phyloP scores from a whole-genome alignment of 1,140 invertebrate genomes.

The Mylabris phalerata region DNA sequence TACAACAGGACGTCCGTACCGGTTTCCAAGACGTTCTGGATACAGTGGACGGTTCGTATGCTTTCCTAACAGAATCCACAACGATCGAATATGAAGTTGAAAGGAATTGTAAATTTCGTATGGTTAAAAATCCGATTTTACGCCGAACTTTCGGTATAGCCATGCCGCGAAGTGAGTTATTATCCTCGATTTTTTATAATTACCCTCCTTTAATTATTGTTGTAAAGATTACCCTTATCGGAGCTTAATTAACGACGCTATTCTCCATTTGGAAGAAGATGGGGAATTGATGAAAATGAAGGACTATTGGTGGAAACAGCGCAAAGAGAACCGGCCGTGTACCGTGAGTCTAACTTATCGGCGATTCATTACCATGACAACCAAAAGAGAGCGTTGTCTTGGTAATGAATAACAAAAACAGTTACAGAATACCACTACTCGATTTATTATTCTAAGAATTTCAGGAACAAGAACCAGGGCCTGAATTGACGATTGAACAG shows the following conservation, averaged over 20 bases:
- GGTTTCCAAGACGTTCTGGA: constrained; percentile 75
- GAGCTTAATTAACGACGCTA: constrained; percentile 61
- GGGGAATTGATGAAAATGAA: constrained; percentile 69
- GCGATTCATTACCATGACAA: too few species aligned
- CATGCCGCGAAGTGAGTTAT: constrained; percentile 55
- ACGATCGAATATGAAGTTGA: constrained; percentile 70
- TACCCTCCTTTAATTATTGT: background rate
- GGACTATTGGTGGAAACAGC: constrained; percentile 76
- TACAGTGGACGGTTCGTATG: constrained; percentile 57
- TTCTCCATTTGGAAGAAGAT: constrained; percentile 73
- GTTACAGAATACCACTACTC: too few species aligned
- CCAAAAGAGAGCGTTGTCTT: too few species aligned
- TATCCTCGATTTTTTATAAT: constrained; percentile 24
- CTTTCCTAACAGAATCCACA: constrained; percentile 79
- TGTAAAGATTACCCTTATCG: constrained; percentile 60
- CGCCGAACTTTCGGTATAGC: constrained; percentile 76
- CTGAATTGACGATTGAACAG: constrained; percentile 45
- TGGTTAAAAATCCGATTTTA: constrained; percentile 67
- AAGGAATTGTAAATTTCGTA: constrained; percentile 64
- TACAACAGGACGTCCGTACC: constrained; percentile 69
- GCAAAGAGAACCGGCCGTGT: constrained; percentile 34
- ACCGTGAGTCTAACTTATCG: background rate
- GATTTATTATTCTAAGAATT: background rate
- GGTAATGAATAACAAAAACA: too few species aligned
- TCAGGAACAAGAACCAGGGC: constrained; percentile 4